A percentile compares a stretch with the other conserved stretches of the same genome.
These are phyloP conservation scores for Serripes groenlandicus DNA, from an alignment of 2,888 invertebrate genomes.

Conservation along the genomic window DNA sequence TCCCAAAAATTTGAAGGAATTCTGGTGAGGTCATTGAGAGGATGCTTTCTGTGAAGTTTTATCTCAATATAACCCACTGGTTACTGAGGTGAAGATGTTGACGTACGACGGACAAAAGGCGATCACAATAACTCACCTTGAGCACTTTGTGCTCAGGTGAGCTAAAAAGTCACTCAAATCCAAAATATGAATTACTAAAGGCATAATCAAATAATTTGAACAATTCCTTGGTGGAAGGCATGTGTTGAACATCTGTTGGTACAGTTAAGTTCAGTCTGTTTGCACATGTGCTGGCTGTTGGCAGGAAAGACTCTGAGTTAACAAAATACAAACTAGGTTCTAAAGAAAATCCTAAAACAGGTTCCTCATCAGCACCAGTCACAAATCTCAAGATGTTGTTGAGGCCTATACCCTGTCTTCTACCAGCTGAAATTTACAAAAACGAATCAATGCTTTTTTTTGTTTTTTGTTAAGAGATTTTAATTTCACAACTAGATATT, in stretches of 20 bases:
- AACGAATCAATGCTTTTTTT: no score
- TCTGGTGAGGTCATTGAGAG: no score
- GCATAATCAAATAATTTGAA: slow-evolving; percentile 48
- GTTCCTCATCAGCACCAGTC: slow-evolving; percentile 30
- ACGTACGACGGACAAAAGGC: no score
- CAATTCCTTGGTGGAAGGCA: slow-evolving; percentile 15
- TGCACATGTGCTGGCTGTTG: slow-evolving; percentile 30
- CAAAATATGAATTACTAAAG: slow-evolving; percentile 39
- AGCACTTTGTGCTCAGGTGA: no score
- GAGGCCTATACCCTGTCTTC: slow-evolving; percentile 14
- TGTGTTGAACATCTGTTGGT: not conserved
- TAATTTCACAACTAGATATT: no score
- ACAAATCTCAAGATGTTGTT: slow-evolving; percentile 25
- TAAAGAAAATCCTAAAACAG: slow-evolving; percentile 32
- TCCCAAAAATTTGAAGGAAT: no score
- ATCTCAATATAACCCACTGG: no score
- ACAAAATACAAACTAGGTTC: slow-evolving; percentile 19
- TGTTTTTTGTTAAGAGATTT: no score
- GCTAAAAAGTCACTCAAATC: no score
- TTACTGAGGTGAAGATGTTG: no score
- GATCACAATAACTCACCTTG: no score
- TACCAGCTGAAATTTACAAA: slow-evolving; percentile 21
- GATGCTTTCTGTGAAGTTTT: no score
- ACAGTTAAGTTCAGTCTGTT: slow-evolving; percentile 20
- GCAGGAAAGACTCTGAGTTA: slow-evolving; percentile 9